Base-by-base conservation (phyloP, 2,113 vertebrate species). In the Oxyura jamaicensis region DNA sequence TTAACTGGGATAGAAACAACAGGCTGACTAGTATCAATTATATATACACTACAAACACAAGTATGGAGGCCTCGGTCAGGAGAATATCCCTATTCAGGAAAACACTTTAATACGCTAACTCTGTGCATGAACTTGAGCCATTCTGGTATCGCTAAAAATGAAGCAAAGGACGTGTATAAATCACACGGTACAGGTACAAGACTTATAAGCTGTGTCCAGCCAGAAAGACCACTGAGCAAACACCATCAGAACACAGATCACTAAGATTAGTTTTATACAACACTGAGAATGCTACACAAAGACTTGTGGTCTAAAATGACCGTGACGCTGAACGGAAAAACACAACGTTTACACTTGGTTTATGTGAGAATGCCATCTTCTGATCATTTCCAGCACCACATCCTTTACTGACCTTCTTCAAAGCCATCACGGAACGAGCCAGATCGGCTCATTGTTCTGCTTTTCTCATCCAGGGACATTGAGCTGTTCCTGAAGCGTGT, bases 391-490 rank as follows among this genome's bases (percentile, higher is more conserved):
- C 52, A 81, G 21, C 66, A 21, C 14, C 60, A 26, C 13, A 2
- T 1, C 2, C 41, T 44, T 23, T 2, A 68, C 98, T 98, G 94
- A 99, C 99, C 99, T 98, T 99, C 99, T 94, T 99, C 99, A 63
- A 99, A 99, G 77, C 99, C 99, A n/a, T 99, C 99, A 3, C 99
- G 98, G 98, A 99, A 99, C 12, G 99, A 99, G 39, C 99, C 99
- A 0, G 99, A 99, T 9, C 99, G 98, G 97, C 99, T 99, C 99
- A 99, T 99, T 52, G 99, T 98, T 80, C 99, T 98, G 28, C 98
- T 99, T 94, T 99, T 99, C 90, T 99, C 99, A 1, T 99, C 99
- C 91, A 99, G 96, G 5, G 99, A 99, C 99, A 99, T 98, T 60
- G 99, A 99, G 89, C 99, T 99, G 96, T 99, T 99, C 50, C 99